Conservation (phyloP, 1,140 invertebrate species). For the Lepidurus apus region DNA sequence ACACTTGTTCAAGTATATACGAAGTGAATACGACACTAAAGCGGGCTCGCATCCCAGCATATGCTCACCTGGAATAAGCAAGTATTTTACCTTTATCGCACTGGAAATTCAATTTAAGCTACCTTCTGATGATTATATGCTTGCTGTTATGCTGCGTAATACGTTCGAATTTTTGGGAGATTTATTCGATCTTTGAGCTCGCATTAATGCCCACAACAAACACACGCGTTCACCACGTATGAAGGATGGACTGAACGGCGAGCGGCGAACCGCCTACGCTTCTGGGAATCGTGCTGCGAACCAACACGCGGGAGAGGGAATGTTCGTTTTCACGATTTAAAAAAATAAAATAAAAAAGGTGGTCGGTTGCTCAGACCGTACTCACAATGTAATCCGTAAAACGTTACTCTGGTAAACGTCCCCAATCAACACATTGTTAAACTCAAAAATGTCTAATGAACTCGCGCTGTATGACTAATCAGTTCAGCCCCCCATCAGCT, state of each 20-base stretch:
- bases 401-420: no score
- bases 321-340: background rate
- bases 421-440: no score
- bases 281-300: background rate
- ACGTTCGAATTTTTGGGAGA: no score
- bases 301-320: background rate
- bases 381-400: no score
- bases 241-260: background rate
- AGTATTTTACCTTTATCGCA: background rate
- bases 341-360: background rate
- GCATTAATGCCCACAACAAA: background rate
- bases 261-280: background rate
- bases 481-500: no score
- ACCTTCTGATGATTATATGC: background rate
- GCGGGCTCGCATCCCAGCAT: background rate
- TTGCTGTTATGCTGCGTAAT: no score
- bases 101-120: background rate
- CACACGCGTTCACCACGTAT: background rate
- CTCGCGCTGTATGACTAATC: no score
- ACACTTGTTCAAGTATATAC: background rate
- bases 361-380: no score
- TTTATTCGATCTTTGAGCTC: no score
- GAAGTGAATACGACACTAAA: background rate
- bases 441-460: no score
- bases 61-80: background rate